Percentiles rank a stretch among this genome's conserved stretches.
Conservation (phyloP, 2,888 invertebrate genomes). For the Scaptomyza polygonia region DNA sequence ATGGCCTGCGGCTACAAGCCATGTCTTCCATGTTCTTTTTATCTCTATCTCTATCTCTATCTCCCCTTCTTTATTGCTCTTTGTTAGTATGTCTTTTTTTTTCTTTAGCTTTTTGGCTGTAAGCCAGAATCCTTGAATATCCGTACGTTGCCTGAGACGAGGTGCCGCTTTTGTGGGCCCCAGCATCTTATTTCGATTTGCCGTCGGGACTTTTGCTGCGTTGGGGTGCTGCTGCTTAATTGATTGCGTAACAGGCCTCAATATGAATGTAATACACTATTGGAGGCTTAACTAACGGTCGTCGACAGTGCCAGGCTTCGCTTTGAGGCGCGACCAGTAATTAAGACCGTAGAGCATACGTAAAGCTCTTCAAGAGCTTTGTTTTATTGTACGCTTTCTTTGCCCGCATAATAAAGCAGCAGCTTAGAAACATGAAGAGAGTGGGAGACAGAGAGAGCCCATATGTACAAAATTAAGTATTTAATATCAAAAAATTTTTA, state of each 20-base stretch:
- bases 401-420: conserved; percentile 28
- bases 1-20: conserved; percentile 52
- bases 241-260: conserved; percentile 42
- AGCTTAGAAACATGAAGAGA: background rate
- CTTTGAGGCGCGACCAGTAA: conserved; percentile 23
- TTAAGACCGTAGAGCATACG: conserved; percentile 34
- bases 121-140: conserved; percentile 72
- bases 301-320: background rate
- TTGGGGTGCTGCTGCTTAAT: conserved; percentile 35
- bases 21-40: conserved; percentile 6
- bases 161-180: conserved; percentile 12
- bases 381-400: conserved; percentile 9
- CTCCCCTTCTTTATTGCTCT: conserved; percentile 1
- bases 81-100: background rate
- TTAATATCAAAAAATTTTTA: conserved; percentile 20
- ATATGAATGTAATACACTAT: conserved; percentile 52
- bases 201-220: conserved; percentile 6
- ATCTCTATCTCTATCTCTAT: conserved; percentile 1
- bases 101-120: conserved; percentile 28
- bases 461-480: conserved; percentile 6
- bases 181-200: conserved; percentile 44
- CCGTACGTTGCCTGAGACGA: conserved; percentile 69
- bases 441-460: background rate
- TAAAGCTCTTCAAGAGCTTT: conserved; percentile 30
- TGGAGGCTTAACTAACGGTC: conserved; percentile 43